Percentiles rank a stretch among this genome's conserved stretches.
These are phyloP conservation scores for Forbesichthys agassizii DNA, from an alignment of 2,113 vertebrate genomes.

Conservation along the genomic window DNA sequence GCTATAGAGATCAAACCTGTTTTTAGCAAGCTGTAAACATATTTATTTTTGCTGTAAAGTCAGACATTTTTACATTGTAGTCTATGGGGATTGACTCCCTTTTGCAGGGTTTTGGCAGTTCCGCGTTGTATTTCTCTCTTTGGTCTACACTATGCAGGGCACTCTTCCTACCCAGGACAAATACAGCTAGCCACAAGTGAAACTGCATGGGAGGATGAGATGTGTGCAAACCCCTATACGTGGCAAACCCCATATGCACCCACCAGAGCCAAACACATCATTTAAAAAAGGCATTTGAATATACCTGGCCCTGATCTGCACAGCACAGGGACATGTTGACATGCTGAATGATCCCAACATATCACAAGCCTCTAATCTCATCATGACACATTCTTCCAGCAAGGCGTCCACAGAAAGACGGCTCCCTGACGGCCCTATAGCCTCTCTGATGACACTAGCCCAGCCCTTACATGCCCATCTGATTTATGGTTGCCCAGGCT, in stretches of 20 bases:
- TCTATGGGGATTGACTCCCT: too few species aligned
- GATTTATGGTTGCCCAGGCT: constrained; percentile 49
- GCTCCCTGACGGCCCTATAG: constrained; percentile 17
- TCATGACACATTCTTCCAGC: constrained; percentile 2
- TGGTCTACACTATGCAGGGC: constrained; percentile 29
- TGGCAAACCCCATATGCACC: neutral
- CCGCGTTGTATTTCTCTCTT: too few species aligned
- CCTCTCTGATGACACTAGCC: constrained; percentile 32
- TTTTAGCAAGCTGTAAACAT: too few species aligned
- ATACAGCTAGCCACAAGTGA: constrained; percentile 37
- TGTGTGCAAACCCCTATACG: neutral
- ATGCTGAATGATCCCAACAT: constrained; percentile 14
- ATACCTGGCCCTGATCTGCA: neutral
- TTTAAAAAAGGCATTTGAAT: neutral
- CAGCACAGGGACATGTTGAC: constrained; percentile 5
- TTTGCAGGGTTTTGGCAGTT: too few species aligned
- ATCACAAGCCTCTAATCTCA: constrained; percentile 4
- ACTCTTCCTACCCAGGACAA: constrained; percentile 19
- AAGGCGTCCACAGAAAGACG: constrained; percentile 6
- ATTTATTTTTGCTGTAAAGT: too few species aligned
- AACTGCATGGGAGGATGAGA: constrained; percentile 24
- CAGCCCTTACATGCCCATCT: constrained; percentile 7
- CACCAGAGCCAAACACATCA: neutral
- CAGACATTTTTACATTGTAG: too few species aligned
- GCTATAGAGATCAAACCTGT: too few species aligned